phyloP scores from a whole-genome alignment of 1,140 invertebrate species.

The Drosophila sp. region DNA sequence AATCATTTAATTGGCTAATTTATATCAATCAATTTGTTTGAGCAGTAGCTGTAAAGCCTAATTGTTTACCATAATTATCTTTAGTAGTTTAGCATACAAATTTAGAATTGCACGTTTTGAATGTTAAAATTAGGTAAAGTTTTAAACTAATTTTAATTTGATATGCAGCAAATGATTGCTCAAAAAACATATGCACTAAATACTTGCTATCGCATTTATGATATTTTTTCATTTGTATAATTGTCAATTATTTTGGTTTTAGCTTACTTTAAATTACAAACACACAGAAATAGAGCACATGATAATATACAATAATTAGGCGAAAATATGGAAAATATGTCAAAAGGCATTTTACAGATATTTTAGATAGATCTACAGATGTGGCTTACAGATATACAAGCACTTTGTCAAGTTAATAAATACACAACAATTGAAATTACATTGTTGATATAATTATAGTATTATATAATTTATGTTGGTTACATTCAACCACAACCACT shows the following conservation, averaged over 20 bases:
- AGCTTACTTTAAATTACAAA: constrained; percentile 36
- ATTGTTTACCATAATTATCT: constrained; percentile 37
- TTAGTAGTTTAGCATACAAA: constrained; percentile 49
- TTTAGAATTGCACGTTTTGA: constrained; percentile 67
- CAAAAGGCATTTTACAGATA: constrained; percentile 23
- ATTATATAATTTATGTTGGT: constrained; percentile 30
- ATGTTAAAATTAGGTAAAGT: constrained; percentile 35
- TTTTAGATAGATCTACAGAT: neutral
- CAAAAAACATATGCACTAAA: constrained; percentile 48
- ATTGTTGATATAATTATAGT: constrained; percentile 17
- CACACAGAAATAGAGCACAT: constrained; percentile 14
- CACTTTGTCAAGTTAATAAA: constrained; percentile 21
- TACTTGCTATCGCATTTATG: constrained; percentile 31
- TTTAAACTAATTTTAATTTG: constrained; percentile 44
- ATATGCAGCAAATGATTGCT: constrained; percentile 74
- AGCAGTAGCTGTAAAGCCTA: constrained; percentile 36
- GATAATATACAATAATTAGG: constrained; percentile 22
- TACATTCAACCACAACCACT: constrained; percentile 47
- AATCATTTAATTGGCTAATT: constrained; percentile 19
- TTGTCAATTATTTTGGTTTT: neutral
- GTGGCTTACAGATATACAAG: constrained; percentile 26
- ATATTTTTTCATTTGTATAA: constrained; percentile 19
- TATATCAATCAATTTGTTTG: constrained; percentile 14
- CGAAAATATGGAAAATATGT: constrained; percentile 28
- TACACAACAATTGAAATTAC: constrained; percentile 25